phyloP scores from a whole-genome alignment of 2,797 vertebrate genomes.

The Agapornis canus region DNA sequence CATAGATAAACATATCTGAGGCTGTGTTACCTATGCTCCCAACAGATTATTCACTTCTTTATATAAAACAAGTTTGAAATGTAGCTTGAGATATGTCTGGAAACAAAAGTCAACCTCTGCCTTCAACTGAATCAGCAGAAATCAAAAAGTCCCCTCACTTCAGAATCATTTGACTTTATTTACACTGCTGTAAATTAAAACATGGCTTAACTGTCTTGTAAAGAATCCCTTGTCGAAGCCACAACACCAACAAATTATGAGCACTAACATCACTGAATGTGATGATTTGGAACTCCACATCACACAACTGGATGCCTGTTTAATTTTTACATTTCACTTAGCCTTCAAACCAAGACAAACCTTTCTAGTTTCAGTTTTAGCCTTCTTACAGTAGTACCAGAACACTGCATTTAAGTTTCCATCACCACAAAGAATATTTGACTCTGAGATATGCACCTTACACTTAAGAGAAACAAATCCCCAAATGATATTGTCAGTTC shows the following conservation, averaged over 20 bases:
- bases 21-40: background rate
- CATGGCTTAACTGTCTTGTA: background rate
- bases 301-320: background rate
- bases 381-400: background rate
- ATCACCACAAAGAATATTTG: background rate
- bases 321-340: background rate
- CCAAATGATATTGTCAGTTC: background rate
- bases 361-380: background rate
- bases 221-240: background rate
- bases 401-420: background rate
- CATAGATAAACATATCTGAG: background rate
- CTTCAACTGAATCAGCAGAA: background rate
- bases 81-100: background rate
- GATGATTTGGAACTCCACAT: background rate
- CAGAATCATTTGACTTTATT: background rate
- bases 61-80: background rate
- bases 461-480: background rate
- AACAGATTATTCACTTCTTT: background rate
- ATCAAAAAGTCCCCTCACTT: background rate
- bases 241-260: background rate
- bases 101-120: conserved; percentile 2
- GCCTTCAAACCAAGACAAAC: background rate
- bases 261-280: background rate
- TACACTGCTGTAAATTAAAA: background rate
- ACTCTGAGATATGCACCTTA: background rate